phyloP scores from a whole-genome alignment of 2,888 invertebrate species.

The Cacoxenus indagator region DNA sequence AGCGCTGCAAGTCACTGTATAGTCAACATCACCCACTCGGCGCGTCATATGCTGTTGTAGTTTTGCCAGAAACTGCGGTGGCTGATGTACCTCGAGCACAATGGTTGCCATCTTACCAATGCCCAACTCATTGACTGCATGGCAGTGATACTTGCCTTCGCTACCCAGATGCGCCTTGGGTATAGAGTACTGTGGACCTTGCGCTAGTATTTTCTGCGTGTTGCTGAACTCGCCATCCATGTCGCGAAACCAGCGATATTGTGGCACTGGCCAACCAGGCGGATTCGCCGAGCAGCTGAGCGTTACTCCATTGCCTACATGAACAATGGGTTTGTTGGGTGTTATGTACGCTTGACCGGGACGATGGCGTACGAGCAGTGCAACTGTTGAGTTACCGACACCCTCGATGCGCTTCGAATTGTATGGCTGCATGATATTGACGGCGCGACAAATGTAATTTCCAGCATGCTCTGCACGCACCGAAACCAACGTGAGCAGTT shows the following conservation, averaged over 20 bases:
- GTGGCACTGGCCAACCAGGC: constrained; percentile 91
- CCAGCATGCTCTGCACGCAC: constrained; percentile 91
- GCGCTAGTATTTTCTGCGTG: constrained; percentile 79
- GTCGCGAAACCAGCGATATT: constrained; percentile 90
- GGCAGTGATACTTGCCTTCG: constrained; percentile 91
- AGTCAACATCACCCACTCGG: constrained; percentile 84
- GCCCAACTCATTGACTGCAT: constrained; percentile 90
- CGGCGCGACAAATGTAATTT: constrained; percentile 89
- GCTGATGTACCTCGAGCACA: constrained; percentile 87
- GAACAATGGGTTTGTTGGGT: constrained; percentile 86
- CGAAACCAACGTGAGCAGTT: constrained; percentile 79
- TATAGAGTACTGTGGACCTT: constrained; percentile 87
- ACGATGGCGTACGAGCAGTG: constrained; percentile 87
- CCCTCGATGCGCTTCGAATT: constrained; percentile 79
- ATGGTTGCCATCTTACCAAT: constrained; percentile 88
- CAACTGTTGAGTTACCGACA: constrained; percentile 85
- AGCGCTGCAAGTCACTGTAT: constrained; percentile 86
- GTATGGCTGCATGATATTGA: constrained; percentile 84
- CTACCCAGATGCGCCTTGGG: constrained; percentile 86
- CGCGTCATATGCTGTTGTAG: constrained; percentile 86
- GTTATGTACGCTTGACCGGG: constrained; percentile 87
- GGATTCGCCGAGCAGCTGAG: constrained; percentile 90
- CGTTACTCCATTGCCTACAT: constrained; percentile 86
- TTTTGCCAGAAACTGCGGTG: constrained; percentile 86
- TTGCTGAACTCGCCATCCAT: constrained; percentile 74